Evolutionary conservation across 2,113 vertebrate species (phyloP).

Genomic region (Gymnogyps californianus): DNA sequence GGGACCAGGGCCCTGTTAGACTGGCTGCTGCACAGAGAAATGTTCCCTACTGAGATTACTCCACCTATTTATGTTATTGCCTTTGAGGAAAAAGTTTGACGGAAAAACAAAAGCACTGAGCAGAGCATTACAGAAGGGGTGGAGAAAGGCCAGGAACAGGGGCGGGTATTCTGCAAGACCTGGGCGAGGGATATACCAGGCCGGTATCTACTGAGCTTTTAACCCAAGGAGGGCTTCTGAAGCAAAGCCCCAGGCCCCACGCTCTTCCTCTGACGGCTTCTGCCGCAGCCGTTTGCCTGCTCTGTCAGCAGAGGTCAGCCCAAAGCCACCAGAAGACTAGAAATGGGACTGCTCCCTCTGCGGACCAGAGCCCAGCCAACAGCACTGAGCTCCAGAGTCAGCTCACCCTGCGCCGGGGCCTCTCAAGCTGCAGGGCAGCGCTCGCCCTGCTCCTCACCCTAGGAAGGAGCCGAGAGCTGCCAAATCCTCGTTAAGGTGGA

Average conservation of each 20-base stretch:
- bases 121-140: neutral
- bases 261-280: rapidly evolving
- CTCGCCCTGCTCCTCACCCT: neutral
- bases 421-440: neutral
- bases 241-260: neutral
- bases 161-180: neutral
- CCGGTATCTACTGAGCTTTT: neutral
- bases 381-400: neutral
- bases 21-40: neutral
- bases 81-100: neutral
- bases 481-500: rapidly evolving
- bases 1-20: neutral
- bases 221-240: neutral
- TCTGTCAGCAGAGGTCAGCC: conserved; percentile 43
- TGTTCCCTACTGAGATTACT: neutral
- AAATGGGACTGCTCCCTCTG: neutral
- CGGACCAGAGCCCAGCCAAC: neutral
- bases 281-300: neutral
- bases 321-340: neutral
- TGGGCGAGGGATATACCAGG: neutral
- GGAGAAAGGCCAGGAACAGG: neutral
- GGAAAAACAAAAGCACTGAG: neutral
- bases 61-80: neutral
- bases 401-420: rapidly evolving
- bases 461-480: neutral